Evolutionary conservation across 2,113 vertebrate genomes (phyloP).

Genomic region (Lagopus muta): DNA sequence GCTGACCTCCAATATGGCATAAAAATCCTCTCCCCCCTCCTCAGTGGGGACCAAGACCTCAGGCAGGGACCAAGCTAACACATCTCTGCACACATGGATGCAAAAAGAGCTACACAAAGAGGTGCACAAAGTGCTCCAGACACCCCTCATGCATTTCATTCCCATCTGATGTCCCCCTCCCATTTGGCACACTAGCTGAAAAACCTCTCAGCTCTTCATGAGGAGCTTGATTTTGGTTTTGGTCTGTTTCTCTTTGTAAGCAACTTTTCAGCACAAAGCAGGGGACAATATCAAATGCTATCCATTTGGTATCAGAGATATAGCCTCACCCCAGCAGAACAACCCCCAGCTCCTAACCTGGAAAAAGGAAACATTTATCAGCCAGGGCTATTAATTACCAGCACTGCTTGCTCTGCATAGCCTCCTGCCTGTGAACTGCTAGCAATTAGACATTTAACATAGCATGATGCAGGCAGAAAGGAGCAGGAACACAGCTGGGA

Average conservation of each 20-base stretch:
- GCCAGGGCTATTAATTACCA: background rate
- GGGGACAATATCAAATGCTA: background rate
- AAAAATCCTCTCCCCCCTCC: background rate
- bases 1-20: background rate
- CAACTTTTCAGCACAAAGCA: background rate
- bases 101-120: no score
- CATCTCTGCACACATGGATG: background rate
- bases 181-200: background rate
- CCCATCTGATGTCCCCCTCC: background rate
- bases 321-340: background rate
- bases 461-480: rapidly evolving
- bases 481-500: background rate
- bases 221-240: background rate
- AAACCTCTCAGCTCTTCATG: background rate
- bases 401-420: background rate
- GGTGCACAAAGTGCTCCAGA: background rate
- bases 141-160: background rate
- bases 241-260: background rate
- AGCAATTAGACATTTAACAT: background rate
- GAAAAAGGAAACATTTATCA: background rate
- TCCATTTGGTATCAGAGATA: background rate
- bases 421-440: background rate
- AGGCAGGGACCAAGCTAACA: conserved; percentile 16
- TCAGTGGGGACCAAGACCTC: background rate
- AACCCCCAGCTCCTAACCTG: background rate